Evolutionary conservation across 2,797 vertebrate genomes (phyloP), one percentile per base, ranked within the genome.

Genomic region (Apogon talboti): DNA sequence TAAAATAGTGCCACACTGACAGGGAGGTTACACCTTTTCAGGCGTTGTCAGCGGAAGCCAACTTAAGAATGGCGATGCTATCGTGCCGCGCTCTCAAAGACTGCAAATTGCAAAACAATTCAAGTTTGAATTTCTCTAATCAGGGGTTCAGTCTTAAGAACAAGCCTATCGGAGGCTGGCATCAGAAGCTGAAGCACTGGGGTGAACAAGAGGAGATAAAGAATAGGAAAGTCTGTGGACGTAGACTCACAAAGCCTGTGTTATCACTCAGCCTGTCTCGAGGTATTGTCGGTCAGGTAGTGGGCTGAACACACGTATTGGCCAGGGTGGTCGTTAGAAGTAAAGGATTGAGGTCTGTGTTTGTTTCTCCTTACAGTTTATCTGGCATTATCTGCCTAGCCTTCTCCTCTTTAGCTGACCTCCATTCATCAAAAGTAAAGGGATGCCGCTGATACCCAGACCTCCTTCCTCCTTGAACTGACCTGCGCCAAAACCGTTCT

Each of bases 361-460:
- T 82, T 81, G 74, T 84, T 73, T 82, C 68, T 65, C 45, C 48
- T 44, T 15, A 2, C 4, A 16, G 61, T 81, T 82, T 72, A 74
- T 88, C 74, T 66, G 54, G 61, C 18, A 35, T 90, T 85, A 90
- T 92, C 88, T 70, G 66, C 71, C 62, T 66, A 47, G 53, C 82
- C 79, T 80, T 87, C 82, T 83, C 71, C 61, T 71, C 57, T 59
- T 49, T 2, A 15, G 55, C 67, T 59, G 71, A 83, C 84, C 76
- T 81, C 83, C 78, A 91, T 92, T 85, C 73, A 91, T 91, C 89
- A 91, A 67, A 83, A 81, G 78, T 87, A 90, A 84, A 80, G 12
- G 47, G 57, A 54, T 58, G 83, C 74, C 60, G 56, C 75, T 81
- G 82, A 87, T 89, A 83, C 71, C 46, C 57, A 14, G 54, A 67